A percentile compares a stretch with the other conserved stretches of the same genome.
These are phyloP conservation scores for Netta rufina DNA, from an alignment of 2,797 vertebrate species.

Conservation along the genomic window DNA sequence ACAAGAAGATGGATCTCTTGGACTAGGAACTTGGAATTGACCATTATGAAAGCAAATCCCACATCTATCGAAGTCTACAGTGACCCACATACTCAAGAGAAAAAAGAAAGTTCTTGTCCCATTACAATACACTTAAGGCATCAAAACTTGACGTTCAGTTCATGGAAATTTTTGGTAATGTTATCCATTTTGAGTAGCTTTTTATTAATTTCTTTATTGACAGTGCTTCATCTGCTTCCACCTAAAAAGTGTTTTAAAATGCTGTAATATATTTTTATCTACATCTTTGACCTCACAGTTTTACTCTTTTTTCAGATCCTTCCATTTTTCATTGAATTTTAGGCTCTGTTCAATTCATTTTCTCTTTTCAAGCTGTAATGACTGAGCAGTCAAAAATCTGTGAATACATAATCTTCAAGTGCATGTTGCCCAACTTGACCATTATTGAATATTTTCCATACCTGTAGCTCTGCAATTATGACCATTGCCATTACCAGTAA, in stretches of 20 bases:
- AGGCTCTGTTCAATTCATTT: background rate
- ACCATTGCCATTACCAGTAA: background rate
- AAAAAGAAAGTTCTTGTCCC: background rate
- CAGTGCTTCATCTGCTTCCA: background rate
- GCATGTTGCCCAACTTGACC: background rate
- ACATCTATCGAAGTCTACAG: background rate
- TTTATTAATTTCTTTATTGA: background rate
- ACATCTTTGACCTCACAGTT: background rate
- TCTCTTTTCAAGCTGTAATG: background rate
- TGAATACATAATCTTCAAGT: background rate
- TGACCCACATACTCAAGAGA: background rate
- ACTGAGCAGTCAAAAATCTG: background rate
- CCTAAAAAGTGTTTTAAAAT: background rate
- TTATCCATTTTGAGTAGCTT: background rate
- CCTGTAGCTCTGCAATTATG: background rate
- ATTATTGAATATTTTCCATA: background rate
- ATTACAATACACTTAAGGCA: background rate
- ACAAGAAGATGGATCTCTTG: rapidly evolving
- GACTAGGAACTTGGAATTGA: background rate
- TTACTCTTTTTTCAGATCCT: background rate
- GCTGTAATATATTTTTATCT: background rate
- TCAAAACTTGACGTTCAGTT: background rate
- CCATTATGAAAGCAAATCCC: background rate
- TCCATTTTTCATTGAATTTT: background rate
- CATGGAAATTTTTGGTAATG: background rate